These are phyloP conservation scores for Lissonota sp. DNA, from an alignment of 2,888 invertebrate genomes.

Conservation along the genomic window DNA sequence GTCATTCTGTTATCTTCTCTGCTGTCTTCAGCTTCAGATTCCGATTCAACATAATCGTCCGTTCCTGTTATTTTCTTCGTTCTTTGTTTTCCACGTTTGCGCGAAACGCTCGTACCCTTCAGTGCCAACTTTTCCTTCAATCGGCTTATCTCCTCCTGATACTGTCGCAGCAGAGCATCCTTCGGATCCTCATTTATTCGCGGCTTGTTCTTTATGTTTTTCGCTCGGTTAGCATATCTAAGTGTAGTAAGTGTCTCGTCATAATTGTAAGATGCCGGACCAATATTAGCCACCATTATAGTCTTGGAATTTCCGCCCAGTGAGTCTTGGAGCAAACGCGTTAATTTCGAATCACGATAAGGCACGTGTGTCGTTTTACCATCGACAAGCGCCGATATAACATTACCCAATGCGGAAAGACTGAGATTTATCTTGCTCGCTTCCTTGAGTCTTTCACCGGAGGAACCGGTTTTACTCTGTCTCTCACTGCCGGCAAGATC, in stretches of 20 bases:
- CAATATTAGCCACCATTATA: slow-evolving; percentile 99
- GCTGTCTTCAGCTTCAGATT: slow-evolving; percentile 82
- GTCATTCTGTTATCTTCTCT: slow-evolving; percentile 82
- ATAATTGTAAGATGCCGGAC: slow-evolving; percentile 98
- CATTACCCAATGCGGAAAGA: slow-evolving; percentile 98
- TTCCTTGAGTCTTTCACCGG: slow-evolving; percentile 96
- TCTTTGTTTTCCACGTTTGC: slow-evolving; percentile 81
- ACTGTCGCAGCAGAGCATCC: slow-evolving; percentile 97
- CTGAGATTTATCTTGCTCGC: slow-evolving; percentile 99
- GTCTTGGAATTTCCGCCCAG: slow-evolving; percentile 99
- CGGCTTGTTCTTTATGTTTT: slow-evolving; percentile 99
- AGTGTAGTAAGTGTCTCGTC: slow-evolving; percentile 99
- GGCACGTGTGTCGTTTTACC: slow-evolving; percentile 98
- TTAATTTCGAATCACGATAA: slow-evolving; percentile 98
- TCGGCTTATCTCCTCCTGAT: slow-evolving; percentile 96
- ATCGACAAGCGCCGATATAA: slow-evolving; percentile 97
- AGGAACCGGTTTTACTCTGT: slow-evolving; percentile 98
- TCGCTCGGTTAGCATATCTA: slow-evolving; percentile 97
- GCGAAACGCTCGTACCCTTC: slow-evolving; percentile 80
- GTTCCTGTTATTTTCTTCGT: slow-evolving; percentile 85
- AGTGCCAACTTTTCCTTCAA: slow-evolving; percentile 84
- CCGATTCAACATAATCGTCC: slow-evolving; percentile 81
- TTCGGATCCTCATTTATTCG: slow-evolving; percentile 99
- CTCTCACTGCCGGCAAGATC: slow-evolving; percentile 99
- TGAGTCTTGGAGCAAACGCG: slow-evolving; percentile 97